phyloP scores from a whole-genome alignment of 64 coral and sea anemone genomes.

The Montipora efflorescens region DNA sequence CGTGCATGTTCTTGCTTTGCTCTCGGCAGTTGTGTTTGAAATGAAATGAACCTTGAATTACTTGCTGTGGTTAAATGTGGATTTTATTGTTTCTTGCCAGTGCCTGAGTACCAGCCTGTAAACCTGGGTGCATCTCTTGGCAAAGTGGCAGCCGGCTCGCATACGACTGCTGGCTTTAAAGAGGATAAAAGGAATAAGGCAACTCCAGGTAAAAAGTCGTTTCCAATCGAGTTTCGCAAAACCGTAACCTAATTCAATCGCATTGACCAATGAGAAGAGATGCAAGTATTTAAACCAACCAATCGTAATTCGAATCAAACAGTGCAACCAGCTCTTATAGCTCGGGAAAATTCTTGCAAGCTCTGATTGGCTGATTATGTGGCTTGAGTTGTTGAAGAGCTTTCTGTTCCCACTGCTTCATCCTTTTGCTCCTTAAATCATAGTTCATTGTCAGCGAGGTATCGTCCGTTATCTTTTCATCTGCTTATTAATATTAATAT shows the following conservation, averaged over 20 bases:
- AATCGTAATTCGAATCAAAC: no score
- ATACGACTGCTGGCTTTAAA: slow-evolving; percentile 89
- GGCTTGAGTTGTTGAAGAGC: no score
- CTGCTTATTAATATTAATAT: background rate
- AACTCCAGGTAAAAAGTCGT: slow-evolving; percentile 72
- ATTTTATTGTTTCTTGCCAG: background rate
- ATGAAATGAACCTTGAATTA: background rate
- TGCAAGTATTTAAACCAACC: no score
- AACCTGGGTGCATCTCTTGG: slow-evolving; percentile 79
- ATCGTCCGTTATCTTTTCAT: background rate
- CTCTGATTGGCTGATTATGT: no score
- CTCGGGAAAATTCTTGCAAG: no score
- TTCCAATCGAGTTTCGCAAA: no score
- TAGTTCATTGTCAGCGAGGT: background rate
- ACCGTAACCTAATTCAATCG: no score
- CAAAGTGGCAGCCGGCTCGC: slow-evolving; percentile 76
- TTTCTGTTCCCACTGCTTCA: background rate
- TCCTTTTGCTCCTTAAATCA: background rate
- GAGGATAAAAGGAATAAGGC: slow-evolving; percentile 99
- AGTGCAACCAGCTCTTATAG: no score
- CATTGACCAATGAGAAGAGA: no score
- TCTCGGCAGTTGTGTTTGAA: background rate
- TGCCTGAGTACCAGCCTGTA: slow-evolving; percentile 78
- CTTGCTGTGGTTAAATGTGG: background rate
- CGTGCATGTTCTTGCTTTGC: background rate